Evolutionary conservation across 2,797 vertebrate species (phyloP), one percentile per base, ranked within the genome.

Genomic region (Masticophis lateralis): DNA sequence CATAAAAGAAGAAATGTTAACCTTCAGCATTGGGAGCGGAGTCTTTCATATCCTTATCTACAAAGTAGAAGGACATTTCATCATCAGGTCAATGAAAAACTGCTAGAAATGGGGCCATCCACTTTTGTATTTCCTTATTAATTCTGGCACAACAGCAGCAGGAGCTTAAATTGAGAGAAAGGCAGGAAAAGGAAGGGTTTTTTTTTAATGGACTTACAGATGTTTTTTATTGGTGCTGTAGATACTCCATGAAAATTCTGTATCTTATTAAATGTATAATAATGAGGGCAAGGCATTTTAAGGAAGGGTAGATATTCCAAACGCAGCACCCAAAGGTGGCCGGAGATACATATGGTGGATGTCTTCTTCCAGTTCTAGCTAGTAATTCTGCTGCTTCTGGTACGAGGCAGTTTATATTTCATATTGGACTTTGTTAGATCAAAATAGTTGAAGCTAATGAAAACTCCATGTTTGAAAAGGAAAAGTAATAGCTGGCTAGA

Each of bases 1-100:
- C 47, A 0, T 16, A 89, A 92, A 74, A 32, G 94, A 89, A 93
- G 93, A 90, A 93, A 94, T 43, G 32, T 92, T 6, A 14, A 1
- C 5, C 32, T 88, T 2, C 55, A 89, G 53, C 61, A 32, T 2
- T 55, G 0, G 0, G 22, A 91, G 83, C 53, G 28, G 87, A 87
- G 92, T 57, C 94, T 61, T 51, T 90, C 94, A 92, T 53, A 94
- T 22, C 1, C 94, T 95, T 92, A 89, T 93, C 74, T 59, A 87
- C 89, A 90, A 90, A 83, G 14, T 6, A 55, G 7, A 63, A 43
- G 61, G 94, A 92, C 59, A 63, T 95, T 93, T 95, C 87, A 59
- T 0, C 0, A 89, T 96, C 89, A 95, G 96, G 43, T 53, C 32
- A 83, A 83, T 56, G 90, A 93, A 93, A 93, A 57, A 69, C 69